Percentiles rank a stretch among this genome's conserved stretches.
These are phyloP conservation scores for Paratilapia polleni DNA, from an alignment of 2,113 vertebrate species.

Conservation along the genomic window DNA sequence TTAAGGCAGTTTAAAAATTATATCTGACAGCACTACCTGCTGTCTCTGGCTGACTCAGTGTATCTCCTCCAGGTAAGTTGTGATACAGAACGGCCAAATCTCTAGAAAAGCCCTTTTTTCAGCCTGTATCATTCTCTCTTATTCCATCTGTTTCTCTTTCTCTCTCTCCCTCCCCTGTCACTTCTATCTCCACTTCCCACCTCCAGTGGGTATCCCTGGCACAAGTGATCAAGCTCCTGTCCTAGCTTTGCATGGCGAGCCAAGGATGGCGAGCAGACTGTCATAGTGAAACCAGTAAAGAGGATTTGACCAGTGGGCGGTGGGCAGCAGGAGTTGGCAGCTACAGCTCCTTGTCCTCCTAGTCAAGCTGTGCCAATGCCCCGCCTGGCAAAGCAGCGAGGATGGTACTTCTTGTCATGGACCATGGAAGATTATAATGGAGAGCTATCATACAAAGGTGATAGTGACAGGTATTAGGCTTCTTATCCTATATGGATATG, in stretches of 20 bases:
- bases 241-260: slow-evolving; percentile 40
- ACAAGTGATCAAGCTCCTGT: slow-evolving; percentile 28
- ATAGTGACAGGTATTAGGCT: not conserved
- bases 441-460: not conserved
- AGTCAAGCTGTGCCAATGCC: slow-evolving; percentile 48
- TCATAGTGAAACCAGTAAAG: slow-evolving; percentile 53
- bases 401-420: not conserved
- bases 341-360: slow-evolving; percentile 19
- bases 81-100: slow-evolving; percentile 15
- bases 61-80: slow-evolving; percentile 18
- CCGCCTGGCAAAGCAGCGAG: slow-evolving; percentile 16
- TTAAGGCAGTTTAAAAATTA: not conserved
- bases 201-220: slow-evolving; percentile 54
- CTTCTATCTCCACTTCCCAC: slow-evolving; percentile 15
- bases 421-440: slow-evolving; percentile 10
- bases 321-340: slow-evolving; percentile 46
- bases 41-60: not conserved
- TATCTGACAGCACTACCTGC: slow-evolving; percentile 2
- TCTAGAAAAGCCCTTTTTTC: slow-evolving; percentile 37
- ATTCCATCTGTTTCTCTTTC: slow-evolving; percentile 37
- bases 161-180: slow-evolving; percentile 10
- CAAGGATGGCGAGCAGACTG: slow-evolving; percentile 37
- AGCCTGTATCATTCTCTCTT: slow-evolving; percentile 1
- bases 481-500: not conserved
- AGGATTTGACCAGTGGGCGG: slow-evolving; percentile 61